Evolutionary conservation across 2,797 vertebrate genomes (phyloP).

Genomic region (Neomorphus geoffroyi): DNA sequence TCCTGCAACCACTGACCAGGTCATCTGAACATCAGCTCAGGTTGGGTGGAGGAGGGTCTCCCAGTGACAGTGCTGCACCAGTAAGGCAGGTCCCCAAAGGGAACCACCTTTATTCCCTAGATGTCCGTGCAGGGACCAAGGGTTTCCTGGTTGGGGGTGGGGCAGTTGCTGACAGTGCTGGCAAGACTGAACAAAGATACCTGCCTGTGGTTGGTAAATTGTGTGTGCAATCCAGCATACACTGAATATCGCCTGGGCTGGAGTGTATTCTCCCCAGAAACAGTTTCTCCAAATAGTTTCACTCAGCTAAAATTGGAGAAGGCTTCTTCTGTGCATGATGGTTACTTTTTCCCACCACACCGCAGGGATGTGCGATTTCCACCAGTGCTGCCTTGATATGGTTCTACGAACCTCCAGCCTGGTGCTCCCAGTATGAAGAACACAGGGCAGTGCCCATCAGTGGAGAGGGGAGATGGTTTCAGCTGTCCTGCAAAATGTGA

Average conservation of each 20-base stretch:
- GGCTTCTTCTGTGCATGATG: not conserved
- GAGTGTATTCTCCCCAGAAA: not conserved
- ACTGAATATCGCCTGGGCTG: not conserved
- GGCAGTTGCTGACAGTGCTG: not conserved
- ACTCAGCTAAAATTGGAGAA: not conserved
- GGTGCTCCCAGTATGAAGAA: not conserved
- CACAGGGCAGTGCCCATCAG: not conserved
- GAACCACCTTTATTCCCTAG: not conserved
- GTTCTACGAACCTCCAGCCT: not conserved
- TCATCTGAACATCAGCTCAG: not conserved
- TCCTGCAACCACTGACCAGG: not conserved
- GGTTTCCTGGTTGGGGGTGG: not conserved
- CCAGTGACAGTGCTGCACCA: not conserved
- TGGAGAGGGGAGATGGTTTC: fast-evolving
- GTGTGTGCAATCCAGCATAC: not conserved
- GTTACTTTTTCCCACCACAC: fast-evolving
- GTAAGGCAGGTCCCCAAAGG: fast-evolving
- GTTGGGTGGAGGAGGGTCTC: fast-evolving
- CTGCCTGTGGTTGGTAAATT: not conserved
- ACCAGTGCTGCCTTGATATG: not conserved
- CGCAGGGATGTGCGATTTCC: not conserved
- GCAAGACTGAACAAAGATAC: not conserved
- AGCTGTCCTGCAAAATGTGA: not conserved
- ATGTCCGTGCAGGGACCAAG: not conserved
- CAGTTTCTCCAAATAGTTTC: not conserved